A percentile compares a stretch with the other conserved stretches of the same genome.
phyloP scores from a whole-genome alignment of 92 coral and sea anemone genomes.

The Galaxea fascicularis region DNA sequence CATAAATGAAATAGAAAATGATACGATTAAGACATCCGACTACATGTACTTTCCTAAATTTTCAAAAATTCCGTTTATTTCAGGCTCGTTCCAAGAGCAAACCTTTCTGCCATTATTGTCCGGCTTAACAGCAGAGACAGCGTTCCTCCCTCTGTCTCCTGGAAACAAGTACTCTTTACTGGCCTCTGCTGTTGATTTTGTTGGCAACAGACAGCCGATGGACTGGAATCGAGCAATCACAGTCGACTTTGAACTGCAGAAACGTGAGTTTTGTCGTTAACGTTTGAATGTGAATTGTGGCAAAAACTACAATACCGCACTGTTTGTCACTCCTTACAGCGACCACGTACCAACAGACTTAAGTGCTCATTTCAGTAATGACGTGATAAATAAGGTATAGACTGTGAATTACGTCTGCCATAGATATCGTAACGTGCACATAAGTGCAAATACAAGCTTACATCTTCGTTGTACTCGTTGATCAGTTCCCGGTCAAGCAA shows the following conservation, averaged over 20 bases:
- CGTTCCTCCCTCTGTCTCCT: constrained; percentile 53
- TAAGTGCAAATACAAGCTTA: too few relatives aligned
- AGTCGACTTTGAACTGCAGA: constrained; percentile 47
- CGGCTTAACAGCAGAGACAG: constrained; percentile 47
- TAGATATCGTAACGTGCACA: too few relatives aligned
- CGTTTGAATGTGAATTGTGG: not conserved
- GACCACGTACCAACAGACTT: too few relatives aligned
- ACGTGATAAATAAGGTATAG: too few relatives aligned
- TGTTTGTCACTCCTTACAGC: too few relatives aligned
- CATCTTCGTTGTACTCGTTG: too few relatives aligned
- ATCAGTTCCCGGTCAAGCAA: too few relatives aligned
- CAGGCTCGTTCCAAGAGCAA: constrained; percentile 24
- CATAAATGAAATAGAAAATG: too few relatives aligned
- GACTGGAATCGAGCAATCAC: constrained; percentile 38
- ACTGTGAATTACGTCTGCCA: too few relatives aligned
- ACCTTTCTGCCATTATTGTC: constrained; percentile 34
- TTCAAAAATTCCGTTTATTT: not conserved
- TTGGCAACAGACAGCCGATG: constrained; percentile 63
- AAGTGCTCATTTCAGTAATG: too few relatives aligned
- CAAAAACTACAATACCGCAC: too few relatives aligned
- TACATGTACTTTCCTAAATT: not conserved
- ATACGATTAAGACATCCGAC: too few relatives aligned
- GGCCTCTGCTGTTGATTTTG: constrained; percentile 63
- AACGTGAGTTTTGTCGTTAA: constrained; percentile 29
- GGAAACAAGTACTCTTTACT: constrained; percentile 53